Conservation (phyloP, 1,140 invertebrate species). For the Conus betulinus region DNA sequence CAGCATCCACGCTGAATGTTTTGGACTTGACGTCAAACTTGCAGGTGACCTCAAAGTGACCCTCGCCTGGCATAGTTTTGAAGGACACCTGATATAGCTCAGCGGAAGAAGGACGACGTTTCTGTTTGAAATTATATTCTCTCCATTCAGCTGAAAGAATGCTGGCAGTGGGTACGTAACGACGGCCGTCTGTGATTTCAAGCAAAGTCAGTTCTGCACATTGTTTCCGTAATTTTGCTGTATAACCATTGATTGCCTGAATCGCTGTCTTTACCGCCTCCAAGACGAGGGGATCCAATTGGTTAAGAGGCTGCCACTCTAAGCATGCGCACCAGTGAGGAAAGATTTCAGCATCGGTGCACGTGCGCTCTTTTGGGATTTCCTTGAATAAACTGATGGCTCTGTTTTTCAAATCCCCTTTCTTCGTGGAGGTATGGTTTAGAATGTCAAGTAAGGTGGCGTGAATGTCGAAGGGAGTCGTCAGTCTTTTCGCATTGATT, state of each 20-base stretch:
- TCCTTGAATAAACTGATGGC: conserved; percentile 82
- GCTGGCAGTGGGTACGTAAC: not conserved
- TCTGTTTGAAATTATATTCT: no score
- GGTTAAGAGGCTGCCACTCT: conserved; percentile 80
- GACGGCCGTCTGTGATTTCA: not conserved
- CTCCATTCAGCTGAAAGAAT: no score
- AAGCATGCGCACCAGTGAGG: conserved; percentile 96
- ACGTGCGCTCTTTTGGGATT: conserved; percentile 82
- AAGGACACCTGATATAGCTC: no score
- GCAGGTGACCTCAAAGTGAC: no score
- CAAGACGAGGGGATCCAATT: not conserved
- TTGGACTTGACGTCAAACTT: no score
- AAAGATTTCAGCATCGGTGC: conserved; percentile 90
- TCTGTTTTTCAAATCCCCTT: conserved; percentile 75
- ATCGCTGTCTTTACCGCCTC: conserved; percentile 2
- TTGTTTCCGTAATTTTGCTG: not conserved
- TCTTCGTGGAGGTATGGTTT: conserved; percentile 81
- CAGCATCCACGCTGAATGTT: no score
- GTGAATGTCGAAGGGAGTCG: conserved; percentile 76
- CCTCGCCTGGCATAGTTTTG: no score
- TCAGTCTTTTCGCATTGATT: conserved; percentile 79
- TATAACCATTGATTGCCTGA: conserved; percentile 18
- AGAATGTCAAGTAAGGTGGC: conserved; percentile 71
- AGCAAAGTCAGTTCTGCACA: conserved; percentile 9
- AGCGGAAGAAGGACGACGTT: no score